Conservation (phyloP, 2,797 vertebrate genomes). For the Philypnodon macrostomus region DNA sequence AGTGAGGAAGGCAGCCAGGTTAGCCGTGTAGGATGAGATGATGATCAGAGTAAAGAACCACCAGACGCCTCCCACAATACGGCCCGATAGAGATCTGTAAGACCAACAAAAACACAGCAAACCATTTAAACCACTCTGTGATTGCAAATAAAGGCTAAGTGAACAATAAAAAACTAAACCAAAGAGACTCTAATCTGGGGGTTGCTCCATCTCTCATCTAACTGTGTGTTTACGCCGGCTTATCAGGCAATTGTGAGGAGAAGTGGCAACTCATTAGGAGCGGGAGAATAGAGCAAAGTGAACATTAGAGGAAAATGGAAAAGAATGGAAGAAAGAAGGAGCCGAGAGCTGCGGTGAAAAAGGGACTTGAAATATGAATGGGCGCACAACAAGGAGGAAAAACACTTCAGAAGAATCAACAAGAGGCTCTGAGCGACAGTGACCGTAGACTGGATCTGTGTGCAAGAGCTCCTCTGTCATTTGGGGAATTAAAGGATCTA, state of each 20-base stretch:
- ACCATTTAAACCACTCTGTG: slow-evolving; percentile 22
- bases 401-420: too few relatives aligned
- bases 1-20: slow-evolving; percentile 97
- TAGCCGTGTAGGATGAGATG: slow-evolving; percentile 98
- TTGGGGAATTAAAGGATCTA: too few relatives aligned
- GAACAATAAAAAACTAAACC: slow-evolving; percentile 47
- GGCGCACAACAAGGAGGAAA: slow-evolving; percentile 9
- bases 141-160: slow-evolving; percentile 42
- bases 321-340: not conserved
- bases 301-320: slow-evolving; percentile 20
- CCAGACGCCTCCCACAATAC: slow-evolving; percentile 98
- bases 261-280: slow-evolving; percentile 47
- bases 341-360: slow-evolving; percentile 2
- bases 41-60: slow-evolving; percentile 99
- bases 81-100: slow-evolving; percentile 93
- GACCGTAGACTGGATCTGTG: too few relatives aligned
- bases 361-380: slow-evolving; percentile 28
- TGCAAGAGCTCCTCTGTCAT: too few relatives aligned
- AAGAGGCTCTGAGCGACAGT: not conserved
- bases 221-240: slow-evolving; percentile 47
- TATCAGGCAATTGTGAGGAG: slow-evolving; percentile 41
- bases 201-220: slow-evolving; percentile 23
- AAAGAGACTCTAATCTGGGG: slow-evolving; percentile 50
- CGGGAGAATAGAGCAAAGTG: slow-evolving; percentile 19
- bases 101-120: slow-evolving; percentile 36